phyloP scores from a whole-genome alignment of 2,797 vertebrate genomes.

The Urophycis tenuis region DNA sequence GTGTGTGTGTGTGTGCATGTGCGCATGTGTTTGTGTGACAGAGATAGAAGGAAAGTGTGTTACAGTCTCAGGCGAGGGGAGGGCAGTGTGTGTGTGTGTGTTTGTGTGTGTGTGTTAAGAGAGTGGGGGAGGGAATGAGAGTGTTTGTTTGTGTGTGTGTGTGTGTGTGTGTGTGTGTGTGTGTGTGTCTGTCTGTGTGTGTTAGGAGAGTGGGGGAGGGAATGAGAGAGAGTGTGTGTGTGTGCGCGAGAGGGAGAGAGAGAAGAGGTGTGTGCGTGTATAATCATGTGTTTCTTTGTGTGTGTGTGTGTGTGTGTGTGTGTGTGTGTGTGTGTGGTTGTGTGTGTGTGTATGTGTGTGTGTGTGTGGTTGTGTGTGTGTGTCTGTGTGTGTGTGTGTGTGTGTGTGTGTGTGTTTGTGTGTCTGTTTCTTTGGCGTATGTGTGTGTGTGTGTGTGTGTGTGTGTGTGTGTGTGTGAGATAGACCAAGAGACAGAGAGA shows the following conservation, averaged over 20 bases:
- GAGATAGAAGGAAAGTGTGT: constrained; percentile 68
- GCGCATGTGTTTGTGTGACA: constrained; percentile 32
- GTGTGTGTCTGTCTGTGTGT: constrained; percentile 39
- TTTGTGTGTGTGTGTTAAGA: constrained; percentile 32
- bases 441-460: constrained; percentile 18
- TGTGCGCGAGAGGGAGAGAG: constrained; percentile 53
- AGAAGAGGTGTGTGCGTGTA: constrained; percentile 39
- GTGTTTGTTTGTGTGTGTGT: constrained; percentile 42
- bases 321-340: constrained; percentile 40
- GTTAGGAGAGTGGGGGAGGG: constrained; percentile 44
- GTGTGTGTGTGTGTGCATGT: constrained; percentile 6
- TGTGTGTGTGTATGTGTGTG: constrained; percentile 49
- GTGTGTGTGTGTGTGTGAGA: constrained; percentile 8
- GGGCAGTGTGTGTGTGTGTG: constrained; percentile 61
- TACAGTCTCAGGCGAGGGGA: constrained; percentile 65
- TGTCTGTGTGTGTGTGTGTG: constrained; percentile 23
- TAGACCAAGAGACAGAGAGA: constrained; percentile 18
- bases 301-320: constrained; percentile 33
- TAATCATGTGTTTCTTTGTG: constrained; percentile 33
- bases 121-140: constrained; percentile 48
- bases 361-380: constrained; percentile 21
- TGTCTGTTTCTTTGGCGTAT: neutral
- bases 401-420: constrained; percentile 1
- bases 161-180: constrained; percentile 56
- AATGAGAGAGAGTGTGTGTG: constrained; percentile 35